phyloP scores from a whole-genome alignment of 1,140 invertebrate species.

The Stenopsyche tienmushanensis region DNA sequence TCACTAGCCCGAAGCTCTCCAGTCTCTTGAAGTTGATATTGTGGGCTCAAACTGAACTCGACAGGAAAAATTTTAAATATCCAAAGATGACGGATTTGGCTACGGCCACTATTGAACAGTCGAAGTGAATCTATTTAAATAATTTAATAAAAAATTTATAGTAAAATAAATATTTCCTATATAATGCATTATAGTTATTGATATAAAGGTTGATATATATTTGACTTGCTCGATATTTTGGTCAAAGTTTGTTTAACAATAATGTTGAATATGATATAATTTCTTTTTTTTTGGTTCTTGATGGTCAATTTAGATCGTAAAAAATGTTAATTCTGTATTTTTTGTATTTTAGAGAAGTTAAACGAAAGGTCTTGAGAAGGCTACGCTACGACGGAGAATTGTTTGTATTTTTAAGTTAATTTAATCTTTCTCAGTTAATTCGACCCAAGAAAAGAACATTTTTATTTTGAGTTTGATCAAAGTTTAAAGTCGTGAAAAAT shows the following conservation, averaged over 20 bases:
- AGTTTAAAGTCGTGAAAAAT: too few species aligned
- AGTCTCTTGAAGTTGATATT: constrained; percentile 89
- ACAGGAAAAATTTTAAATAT: constrained; percentile 91
- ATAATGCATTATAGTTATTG: background rate
- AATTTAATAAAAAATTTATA: too few species aligned
- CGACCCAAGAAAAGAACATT: too few species aligned
- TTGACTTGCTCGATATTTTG: background rate
- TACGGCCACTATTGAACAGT: constrained; percentile 74
- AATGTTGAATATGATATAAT: background rate
- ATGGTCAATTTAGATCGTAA: too few species aligned
- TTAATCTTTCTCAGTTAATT: too few species aligned
- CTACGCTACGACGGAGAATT: too few species aligned
- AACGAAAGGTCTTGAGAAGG: too few species aligned
- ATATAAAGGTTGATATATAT: background rate
- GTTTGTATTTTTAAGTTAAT: too few species aligned
- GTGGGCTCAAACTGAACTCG: constrained; percentile 94
- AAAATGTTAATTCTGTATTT: too few species aligned
- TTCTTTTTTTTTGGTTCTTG: too few species aligned
- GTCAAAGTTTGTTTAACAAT: background rate
- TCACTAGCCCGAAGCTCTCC: constrained; percentile 85
- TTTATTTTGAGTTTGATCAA: too few species aligned
- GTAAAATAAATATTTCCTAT: background rate
- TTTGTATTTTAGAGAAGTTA: too few species aligned
- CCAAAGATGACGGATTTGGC: constrained; percentile 90
- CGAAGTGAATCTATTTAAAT: constrained; percentile 62